These are phyloP conservation scores for Clarias pachynema DNA, from an alignment of 2,797 vertebrate genomes.

Conservation along the genomic window DNA sequence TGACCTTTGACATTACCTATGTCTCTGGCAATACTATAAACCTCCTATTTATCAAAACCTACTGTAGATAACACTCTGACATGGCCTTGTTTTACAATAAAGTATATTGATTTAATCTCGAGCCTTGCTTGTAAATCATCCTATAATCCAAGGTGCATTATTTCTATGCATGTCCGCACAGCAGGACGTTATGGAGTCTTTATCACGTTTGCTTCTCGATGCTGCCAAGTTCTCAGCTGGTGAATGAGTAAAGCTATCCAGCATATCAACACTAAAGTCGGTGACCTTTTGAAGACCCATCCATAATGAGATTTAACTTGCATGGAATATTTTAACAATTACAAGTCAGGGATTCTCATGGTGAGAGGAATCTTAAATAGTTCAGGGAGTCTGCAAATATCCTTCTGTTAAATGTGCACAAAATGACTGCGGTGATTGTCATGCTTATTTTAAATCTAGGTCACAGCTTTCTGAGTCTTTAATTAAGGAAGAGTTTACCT, in stretches of 20 bases:
- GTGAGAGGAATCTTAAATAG: conserved; percentile 55
- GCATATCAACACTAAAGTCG: conserved; percentile 53
- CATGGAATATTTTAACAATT: conserved; percentile 56
- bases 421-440: conserved; percentile 35
- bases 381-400: conserved; percentile 13
- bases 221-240: conserved; percentile 37
- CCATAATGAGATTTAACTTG: conserved; percentile 63
- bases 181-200: conserved; percentile 54
- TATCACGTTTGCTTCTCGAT: conserved; percentile 40
- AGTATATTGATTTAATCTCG: conserved; percentile 69
- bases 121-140: conserved; percentile 69
- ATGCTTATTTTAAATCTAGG: conserved; percentile 37
- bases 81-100: conserved; percentile 64
- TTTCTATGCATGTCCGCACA: conserved; percentile 67
- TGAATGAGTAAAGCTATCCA: conserved; percentile 40
- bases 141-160: conserved; percentile 72
- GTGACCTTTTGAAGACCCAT: conserved; percentile 57
- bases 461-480: conserved; percentile 11
- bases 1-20: conserved; percentile 54
- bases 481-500: conserved; percentile 14
- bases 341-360: conserved; percentile 40
- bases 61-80: conserved; percentile 62
- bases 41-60: conserved; percentile 61
- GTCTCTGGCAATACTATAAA: conserved; percentile 59
- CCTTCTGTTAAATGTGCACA: conserved; percentile 30